phyloP scores from a whole-genome alignment of 2,113 vertebrate species.

The Hippocampus barbouri region DNA sequence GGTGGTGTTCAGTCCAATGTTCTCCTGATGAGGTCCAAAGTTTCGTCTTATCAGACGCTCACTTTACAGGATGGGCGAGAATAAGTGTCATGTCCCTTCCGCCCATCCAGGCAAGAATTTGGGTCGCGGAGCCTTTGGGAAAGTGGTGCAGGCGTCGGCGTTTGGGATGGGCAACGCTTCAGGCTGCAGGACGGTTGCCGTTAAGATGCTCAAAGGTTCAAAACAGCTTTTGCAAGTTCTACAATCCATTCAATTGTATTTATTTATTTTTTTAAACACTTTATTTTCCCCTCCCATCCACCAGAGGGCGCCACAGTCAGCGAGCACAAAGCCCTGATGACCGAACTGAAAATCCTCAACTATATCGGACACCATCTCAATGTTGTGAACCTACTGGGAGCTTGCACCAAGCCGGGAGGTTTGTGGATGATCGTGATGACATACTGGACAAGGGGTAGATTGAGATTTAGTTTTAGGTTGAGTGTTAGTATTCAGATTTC shows the following conservation, averaged over 20 bases:
- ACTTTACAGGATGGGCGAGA: conserved; percentile 26
- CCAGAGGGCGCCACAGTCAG: conserved; percentile 89
- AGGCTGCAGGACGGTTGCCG: conserved; percentile 85
- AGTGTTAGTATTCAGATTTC: not conserved
- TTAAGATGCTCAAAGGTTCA: conserved; percentile 97
- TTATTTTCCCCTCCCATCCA: conserved; percentile 52
- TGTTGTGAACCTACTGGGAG: conserved; percentile 91
- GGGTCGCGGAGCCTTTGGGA: conserved; percentile 89
- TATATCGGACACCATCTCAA: conserved; percentile 93
- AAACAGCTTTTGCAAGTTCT: not conserved
- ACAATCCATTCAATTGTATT: not conserved
- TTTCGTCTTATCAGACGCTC: conserved; percentile 33
- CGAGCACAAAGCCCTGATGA: conserved; percentile 94
- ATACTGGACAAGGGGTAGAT: not conserved
- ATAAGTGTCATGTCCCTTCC: conserved; percentile 38
- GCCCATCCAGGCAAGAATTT: conserved; percentile 80
- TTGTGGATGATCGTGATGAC: conserved; percentile 12
- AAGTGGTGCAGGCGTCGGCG: conserved; percentile 90
- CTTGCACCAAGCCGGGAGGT: conserved; percentile 91
- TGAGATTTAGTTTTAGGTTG: not conserved
- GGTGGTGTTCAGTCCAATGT: conserved; percentile 31
- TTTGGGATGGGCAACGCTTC: conserved; percentile 83
- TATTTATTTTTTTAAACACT: not conserved
- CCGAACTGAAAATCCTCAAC: conserved; percentile 92
- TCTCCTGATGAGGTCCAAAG: conserved; percentile 25